Conservation (phyloP, 2,888 invertebrate genomes). For the Trichopoda pennipes region DNA sequence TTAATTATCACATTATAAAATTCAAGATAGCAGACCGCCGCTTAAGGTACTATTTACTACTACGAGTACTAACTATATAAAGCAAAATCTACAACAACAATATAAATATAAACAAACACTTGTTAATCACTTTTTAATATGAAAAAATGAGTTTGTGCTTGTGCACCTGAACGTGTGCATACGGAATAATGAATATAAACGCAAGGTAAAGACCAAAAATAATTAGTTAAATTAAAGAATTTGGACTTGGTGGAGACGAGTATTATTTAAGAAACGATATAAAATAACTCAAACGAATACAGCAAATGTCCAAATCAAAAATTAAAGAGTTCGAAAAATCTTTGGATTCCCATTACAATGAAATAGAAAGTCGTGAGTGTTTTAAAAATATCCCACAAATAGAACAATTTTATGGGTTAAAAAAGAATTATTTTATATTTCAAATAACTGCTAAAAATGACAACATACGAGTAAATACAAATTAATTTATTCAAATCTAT, state of each 20-base stretch:
- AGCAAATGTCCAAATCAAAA: slow-evolving; percentile 31
- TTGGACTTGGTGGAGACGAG: not conserved
- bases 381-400: too few relatives aligned
- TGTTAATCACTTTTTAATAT: slow-evolving; percentile 45
- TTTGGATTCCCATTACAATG: not conserved
- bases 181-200: slow-evolving; percentile 42
- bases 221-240: slow-evolving; percentile 48
- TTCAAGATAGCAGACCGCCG: slow-evolving; percentile 24
- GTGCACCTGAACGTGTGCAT: not conserved
- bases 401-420: too few relatives aligned
- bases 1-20: slow-evolving; percentile 14
- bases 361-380: slow-evolving; percentile 60
- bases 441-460: too few relatives aligned
- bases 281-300: not conserved
- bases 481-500: not conserved
- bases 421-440: too few relatives aligned
- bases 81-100: slow-evolving; percentile 11
- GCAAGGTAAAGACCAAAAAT: slow-evolving; percentile 2
- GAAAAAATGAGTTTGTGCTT: slow-evolving; percentile 1
- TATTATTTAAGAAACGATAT: not conserved
- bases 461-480: not conserved
- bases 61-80: slow-evolving; percentile 6
- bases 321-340: not conserved
- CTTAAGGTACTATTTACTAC: slow-evolving; percentile 13
- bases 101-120: slow-evolving; percentile 15